Percentiles rank a stretch among this genome's conserved stretches.
Evolutionary conservation across 2,113 vertebrate species (phyloP).

Genomic region (Brachirus orientalis): DNA sequence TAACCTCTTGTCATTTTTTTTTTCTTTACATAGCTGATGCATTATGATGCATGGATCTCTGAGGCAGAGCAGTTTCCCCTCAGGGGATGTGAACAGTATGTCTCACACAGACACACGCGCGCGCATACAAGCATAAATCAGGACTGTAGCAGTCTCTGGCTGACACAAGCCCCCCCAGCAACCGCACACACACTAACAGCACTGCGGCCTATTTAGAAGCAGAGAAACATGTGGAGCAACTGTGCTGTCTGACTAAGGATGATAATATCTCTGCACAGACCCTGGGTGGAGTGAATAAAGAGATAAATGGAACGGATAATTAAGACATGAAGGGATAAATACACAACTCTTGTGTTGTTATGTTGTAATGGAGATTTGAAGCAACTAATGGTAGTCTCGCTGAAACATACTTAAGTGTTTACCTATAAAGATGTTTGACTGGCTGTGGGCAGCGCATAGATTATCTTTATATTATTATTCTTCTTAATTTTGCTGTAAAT

Average conservation of each 20-base stretch:
- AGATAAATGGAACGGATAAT: conserved; percentile 62
- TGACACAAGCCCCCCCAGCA: conserved; percentile 52
- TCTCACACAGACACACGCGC: conserved; percentile 1
- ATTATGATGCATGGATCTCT: conserved; percentile 59
- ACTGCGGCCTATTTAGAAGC: conserved; percentile 50
- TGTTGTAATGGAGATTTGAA: conserved; percentile 15
- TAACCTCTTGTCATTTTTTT: conserved; percentile 66
- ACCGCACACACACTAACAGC: conserved; percentile 36
- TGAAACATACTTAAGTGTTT: conserved; percentile 14
- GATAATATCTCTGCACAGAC: conserved; percentile 25
- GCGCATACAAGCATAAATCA: conserved; percentile 46
- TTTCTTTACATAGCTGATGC: conserved; percentile 59
- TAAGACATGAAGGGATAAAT: conserved; percentile 34
- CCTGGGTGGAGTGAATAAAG: conserved; percentile 17
- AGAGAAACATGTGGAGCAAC: conserved; percentile 30
- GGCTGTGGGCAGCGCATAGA: background rate
- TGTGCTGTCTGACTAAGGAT: conserved; percentile 30
- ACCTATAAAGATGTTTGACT: conserved; percentile 31
- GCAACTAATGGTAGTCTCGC: background rate
- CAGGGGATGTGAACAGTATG: conserved; percentile 22
- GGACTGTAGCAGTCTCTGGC: conserved; percentile 36
- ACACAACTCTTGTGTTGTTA: conserved; percentile 10
- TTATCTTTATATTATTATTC: background rate
- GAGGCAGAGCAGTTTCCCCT: conserved; percentile 12
- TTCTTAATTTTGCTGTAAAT: conserved; percentile 35